Percentiles rank a stretch among this genome's conserved stretches.
These are phyloP conservation scores for Drosophila bocqueti DNA, from an alignment of 1,140 invertebrate genomes.

Conservation along the genomic window DNA sequence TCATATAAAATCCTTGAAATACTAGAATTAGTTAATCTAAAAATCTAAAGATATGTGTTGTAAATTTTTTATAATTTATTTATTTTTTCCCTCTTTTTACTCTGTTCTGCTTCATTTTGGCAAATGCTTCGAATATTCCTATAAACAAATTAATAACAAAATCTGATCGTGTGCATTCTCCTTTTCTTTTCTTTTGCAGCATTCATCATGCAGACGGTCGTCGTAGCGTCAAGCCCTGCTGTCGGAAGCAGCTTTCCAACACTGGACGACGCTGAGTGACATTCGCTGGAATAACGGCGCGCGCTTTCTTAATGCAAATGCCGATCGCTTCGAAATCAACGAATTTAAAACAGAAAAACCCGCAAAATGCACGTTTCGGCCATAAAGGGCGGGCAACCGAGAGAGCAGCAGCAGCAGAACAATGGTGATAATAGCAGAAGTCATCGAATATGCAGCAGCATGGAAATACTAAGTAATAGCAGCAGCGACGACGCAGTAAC, in stretches of 20 bases:
- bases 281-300: constrained; percentile 35
- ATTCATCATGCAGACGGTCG: constrained; percentile 39
- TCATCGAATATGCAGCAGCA: constrained; percentile 37
- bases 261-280: constrained; percentile 43
- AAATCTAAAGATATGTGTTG: neutral
- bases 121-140: neutral
- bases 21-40: too few relatives aligned
- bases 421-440: constrained; percentile 19
- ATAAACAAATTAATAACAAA: neutral
- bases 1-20: too few relatives aligned
- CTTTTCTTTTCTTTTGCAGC: constrained; percentile 43
- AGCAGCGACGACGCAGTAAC: constrained; percentile 28
- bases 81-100: neutral
- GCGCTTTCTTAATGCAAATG: constrained; percentile 37
- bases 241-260: constrained; percentile 41
- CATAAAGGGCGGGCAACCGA: constrained; percentile 43
- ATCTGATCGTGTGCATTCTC: constrained; percentile 21
- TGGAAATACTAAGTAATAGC: constrained; percentile 28
- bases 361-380: constrained; percentile 75
- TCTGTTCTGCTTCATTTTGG: too few relatives aligned
- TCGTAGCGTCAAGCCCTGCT: neutral
- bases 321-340: constrained; percentile 42
- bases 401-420: constrained; percentile 10
- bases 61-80: neutral
- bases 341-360: constrained; percentile 63